phyloP scores from a whole-genome alignment of 2,888 invertebrate genomes.

The Euplexia lucipara region DNA sequence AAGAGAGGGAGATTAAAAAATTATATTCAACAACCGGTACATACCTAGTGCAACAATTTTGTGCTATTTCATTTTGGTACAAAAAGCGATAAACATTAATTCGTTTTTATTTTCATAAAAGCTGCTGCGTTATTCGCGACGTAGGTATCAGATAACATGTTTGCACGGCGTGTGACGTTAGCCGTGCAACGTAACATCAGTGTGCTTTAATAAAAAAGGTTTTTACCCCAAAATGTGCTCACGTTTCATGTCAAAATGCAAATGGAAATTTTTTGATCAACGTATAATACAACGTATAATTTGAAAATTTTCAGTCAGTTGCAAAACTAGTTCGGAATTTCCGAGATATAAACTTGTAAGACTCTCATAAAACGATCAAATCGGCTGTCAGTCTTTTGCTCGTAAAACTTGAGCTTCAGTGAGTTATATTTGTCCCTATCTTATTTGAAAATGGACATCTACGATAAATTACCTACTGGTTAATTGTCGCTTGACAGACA shows the following conservation, averaged over 20 bases:
- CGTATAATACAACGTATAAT: background rate
- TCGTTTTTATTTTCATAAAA: constrained; percentile 22
- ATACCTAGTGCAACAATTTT: background rate
- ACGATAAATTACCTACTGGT: too few relatives aligned
- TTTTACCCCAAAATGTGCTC: constrained; percentile 31
- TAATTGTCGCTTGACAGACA: too few relatives aligned
- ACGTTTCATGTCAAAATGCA: constrained; percentile 5
- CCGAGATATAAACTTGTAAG: background rate
- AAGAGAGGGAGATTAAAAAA: background rate
- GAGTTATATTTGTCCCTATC: too few relatives aligned
- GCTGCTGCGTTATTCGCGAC: constrained; percentile 23
- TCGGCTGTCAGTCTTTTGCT: background rate
- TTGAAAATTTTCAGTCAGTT: background rate
- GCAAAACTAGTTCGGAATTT: background rate
- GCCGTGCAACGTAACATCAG: constrained; percentile 26
- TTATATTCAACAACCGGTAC: too few relatives aligned
- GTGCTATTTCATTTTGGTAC: background rate
- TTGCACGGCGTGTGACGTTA: constrained; percentile 39
- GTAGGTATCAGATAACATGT: constrained; percentile 48
- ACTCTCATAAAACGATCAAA: background rate
- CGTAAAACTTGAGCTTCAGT: too few relatives aligned
- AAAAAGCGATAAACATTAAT: constrained; percentile 10
- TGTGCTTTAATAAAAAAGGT: constrained; percentile 33
- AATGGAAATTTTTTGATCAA: constrained; percentile 3
- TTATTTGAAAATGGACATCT: too few relatives aligned